Conservation (phyloP, 2,113 vertebrate species). For the Aix galericulata region DNA sequence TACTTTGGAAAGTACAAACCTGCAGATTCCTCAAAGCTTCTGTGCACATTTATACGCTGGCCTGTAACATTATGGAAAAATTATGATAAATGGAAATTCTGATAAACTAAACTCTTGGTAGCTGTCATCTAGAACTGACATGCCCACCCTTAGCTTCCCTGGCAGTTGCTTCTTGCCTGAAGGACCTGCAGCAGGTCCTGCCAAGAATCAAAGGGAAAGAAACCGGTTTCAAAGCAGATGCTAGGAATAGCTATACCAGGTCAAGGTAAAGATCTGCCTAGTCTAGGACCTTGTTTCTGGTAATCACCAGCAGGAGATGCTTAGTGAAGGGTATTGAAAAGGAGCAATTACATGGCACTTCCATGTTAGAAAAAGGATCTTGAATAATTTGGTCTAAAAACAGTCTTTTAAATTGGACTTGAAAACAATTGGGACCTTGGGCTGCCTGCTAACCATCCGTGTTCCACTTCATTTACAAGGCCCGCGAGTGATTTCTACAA, state of each 20-base stretch:
- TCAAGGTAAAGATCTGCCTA: background rate
- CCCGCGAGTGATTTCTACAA: background rate
- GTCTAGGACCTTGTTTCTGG: background rate
- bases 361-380: background rate
- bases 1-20: background rate
- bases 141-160: background rate
- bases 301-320: background rate
- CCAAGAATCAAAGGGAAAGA: background rate
- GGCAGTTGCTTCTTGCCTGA: background rate
- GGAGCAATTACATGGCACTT: background rate
- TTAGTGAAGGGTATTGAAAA: background rate
- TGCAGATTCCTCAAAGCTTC: background rate
- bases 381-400: background rate
- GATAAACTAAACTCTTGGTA: background rate
- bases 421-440: background rate
- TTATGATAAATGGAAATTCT: accelerated
- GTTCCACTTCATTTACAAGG: background rate
- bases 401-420: background rate
- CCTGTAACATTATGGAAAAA: background rate
- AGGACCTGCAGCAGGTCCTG: background rate
- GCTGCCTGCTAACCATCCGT: background rate
- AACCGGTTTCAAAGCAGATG: background rate
- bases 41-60: background rate
- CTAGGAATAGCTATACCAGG: background rate
- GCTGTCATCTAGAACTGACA: background rate